These are phyloP conservation scores for Parazoanthus darwini DNA, from an alignment of 92 coral and sea anemone genomes.

Conservation along the genomic window DNA sequence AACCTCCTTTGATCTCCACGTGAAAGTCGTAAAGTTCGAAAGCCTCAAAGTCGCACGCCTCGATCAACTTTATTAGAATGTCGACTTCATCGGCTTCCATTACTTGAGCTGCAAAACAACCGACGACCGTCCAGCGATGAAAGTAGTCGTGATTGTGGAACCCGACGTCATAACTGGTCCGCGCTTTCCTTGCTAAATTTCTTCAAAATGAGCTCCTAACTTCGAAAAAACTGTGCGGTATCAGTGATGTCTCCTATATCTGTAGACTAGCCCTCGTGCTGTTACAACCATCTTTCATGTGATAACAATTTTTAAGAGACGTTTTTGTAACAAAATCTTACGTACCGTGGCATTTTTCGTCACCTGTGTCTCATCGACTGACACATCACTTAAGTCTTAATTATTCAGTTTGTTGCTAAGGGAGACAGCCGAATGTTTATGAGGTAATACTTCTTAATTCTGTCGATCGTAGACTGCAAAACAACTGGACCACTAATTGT, in stretches of 20 bases:
- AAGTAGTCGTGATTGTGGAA: background rate
- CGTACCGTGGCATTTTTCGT: background rate
- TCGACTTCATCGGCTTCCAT: background rate
- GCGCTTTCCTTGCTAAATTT: background rate
- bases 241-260: background rate
- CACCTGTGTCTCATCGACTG: background rate
- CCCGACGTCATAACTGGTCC: background rate
- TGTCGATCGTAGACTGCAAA: too few species aligned
- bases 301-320: background rate
- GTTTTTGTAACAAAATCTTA: background rate
- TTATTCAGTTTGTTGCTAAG: background rate
- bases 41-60: slow-evolving; percentile 11
- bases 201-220: background rate
- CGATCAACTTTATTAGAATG: slow-evolving; percentile 11
- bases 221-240: background rate
- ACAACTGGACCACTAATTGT: too few species aligned
- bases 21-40: slow-evolving; percentile 16
- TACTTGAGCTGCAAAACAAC: background rate
- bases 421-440: background rate
- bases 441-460: background rate
- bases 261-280: background rate
- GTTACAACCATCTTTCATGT: background rate
- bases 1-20: slow-evolving; percentile 18
- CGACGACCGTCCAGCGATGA: background rate
- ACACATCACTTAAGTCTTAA: too few species aligned